phyloP scores from a whole-genome alignment of 2,888 invertebrate genomes.

The Actias luna region DNA sequence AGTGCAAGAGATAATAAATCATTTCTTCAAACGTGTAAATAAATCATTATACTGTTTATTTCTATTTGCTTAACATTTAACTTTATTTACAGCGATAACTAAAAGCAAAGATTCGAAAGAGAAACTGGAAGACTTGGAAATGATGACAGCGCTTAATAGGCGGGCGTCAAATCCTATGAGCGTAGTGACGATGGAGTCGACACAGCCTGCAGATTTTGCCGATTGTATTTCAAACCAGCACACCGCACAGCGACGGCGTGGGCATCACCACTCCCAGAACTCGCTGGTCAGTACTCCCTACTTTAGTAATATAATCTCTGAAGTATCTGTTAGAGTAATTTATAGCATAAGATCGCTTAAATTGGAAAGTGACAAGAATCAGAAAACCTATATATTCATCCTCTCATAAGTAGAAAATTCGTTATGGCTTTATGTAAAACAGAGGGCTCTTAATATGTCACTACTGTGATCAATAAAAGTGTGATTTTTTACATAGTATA shows the following conservation, averaged over 20 bases:
- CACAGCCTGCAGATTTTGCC: constrained; percentile 75
- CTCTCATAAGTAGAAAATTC: no score
- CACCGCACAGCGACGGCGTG: constrained; percentile 71
- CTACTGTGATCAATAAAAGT: no score
- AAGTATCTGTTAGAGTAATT: not conserved
- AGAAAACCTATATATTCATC: no score
- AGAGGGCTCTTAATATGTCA: no score
- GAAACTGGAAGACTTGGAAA: constrained; percentile 79
- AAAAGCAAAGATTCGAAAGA: constrained; percentile 83
- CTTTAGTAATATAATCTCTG: not conserved
- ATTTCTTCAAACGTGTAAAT: no score
- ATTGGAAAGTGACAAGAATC: no score
- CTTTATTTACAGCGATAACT: constrained; percentile 75
- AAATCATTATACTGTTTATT: not conserved
- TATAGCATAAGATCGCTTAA: no score
- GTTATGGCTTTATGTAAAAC: no score
- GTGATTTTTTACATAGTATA: no score
- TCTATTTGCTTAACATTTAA: not conserved
- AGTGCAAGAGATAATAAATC: no score
- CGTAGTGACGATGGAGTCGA: constrained; percentile 69
- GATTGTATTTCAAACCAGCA: constrained; percentile 84
- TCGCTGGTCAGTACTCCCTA: constrained; percentile 51
- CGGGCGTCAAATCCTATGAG: constrained; percentile 68
- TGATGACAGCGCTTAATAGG: constrained; percentile 72
- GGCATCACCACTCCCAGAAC: constrained; percentile 62